These are phyloP conservation scores for Heliconius nattereri DNA, from an alignment of 1,140 invertebrate genomes.

Conservation along the genomic window DNA sequence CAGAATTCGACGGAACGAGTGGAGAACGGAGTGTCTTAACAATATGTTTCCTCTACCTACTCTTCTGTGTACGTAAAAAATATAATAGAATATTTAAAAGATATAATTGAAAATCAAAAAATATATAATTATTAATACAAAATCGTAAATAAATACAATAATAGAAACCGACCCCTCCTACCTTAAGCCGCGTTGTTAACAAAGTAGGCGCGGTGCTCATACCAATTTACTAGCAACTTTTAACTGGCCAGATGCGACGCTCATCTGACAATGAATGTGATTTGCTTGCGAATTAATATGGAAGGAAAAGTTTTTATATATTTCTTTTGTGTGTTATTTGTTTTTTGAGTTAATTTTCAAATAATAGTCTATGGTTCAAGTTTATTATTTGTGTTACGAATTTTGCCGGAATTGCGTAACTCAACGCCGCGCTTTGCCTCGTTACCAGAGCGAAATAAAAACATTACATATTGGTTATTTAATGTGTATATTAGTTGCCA, in stretches of 20 bases:
- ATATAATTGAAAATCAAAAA: too few relatives aligned
- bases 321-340: not conserved
- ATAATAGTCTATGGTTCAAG: not conserved
- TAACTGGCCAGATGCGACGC: slow-evolving; percentile 68
- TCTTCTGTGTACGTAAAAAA: too few relatives aligned
- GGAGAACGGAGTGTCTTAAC: too few relatives aligned
- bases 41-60: too few relatives aligned
- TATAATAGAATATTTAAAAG: too few relatives aligned
- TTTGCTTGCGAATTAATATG: slow-evolving; percentile 42
- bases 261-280: slow-evolving; percentile 34
- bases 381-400: not conserved
- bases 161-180: slow-evolving; percentile 18
- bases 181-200: slow-evolving; percentile 47
- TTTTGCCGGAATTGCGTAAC: too few relatives aligned
- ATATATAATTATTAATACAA: not conserved
- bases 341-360: not conserved
- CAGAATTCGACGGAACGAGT: too few relatives aligned
- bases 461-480: too few relatives aligned
- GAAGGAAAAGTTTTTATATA: slow-evolving; percentile 29
- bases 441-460: too few relatives aligned
- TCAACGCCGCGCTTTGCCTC: too few relatives aligned
- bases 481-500: too few relatives aligned
- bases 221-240: slow-evolving; percentile 62
- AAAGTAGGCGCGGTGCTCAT: slow-evolving; percentile 65
- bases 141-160: not conserved